Evolutionary conservation across 2,888 invertebrate species (phyloP).

Genomic region (Drosophila acutilabella): DNA sequence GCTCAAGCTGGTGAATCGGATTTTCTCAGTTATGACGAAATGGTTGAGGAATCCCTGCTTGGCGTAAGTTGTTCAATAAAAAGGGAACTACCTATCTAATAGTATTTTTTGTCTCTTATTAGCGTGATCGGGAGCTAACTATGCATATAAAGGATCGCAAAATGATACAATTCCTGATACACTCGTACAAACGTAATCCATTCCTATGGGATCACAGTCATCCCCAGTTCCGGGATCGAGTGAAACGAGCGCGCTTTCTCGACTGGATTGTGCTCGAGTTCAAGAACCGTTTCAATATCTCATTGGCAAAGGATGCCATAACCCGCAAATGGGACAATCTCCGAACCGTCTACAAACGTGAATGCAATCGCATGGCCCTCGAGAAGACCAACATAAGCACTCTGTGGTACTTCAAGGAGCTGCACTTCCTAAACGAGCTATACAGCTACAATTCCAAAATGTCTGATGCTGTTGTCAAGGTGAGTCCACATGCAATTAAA

Average conservation of each 20-base stretch:
- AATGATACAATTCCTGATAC: constrained; percentile 82
- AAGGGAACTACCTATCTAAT: not conserved
- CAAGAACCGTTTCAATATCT: constrained; percentile 79
- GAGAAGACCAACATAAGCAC: constrained; percentile 82
- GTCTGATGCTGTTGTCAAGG: constrained; percentile 79
- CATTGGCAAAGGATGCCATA: constrained; percentile 80
- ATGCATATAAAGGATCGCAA: constrained; percentile 83
- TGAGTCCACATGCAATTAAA: constrained; percentile 39
- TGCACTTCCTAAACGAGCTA: constrained; percentile 80
- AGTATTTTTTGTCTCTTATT: not conserved
- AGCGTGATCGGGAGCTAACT: constrained; percentile 73
- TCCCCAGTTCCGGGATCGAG: constrained; percentile 81
- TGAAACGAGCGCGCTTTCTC: constrained; percentile 79
- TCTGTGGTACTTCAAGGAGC: constrained; percentile 81
- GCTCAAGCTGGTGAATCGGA: constrained; percentile 57
- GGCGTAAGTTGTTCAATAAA: constrained; percentile 63
- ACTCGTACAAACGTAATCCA: constrained; percentile 81
- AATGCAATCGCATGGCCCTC: constrained; percentile 82
- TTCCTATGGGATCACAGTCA: constrained; percentile 83
- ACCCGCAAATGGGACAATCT: constrained; percentile 83
- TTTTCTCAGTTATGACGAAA: constrained; percentile 79
- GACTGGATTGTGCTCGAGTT: constrained; percentile 81
- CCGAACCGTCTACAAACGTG: constrained; percentile 82
- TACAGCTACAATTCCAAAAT: constrained; percentile 81
- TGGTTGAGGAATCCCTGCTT: constrained; percentile 81